A percentile compares a stretch with the other conserved stretches of the same genome.
phyloP scores from a whole-genome alignment of 1,140 invertebrate species.

The Sitophilus oryzae region DNA sequence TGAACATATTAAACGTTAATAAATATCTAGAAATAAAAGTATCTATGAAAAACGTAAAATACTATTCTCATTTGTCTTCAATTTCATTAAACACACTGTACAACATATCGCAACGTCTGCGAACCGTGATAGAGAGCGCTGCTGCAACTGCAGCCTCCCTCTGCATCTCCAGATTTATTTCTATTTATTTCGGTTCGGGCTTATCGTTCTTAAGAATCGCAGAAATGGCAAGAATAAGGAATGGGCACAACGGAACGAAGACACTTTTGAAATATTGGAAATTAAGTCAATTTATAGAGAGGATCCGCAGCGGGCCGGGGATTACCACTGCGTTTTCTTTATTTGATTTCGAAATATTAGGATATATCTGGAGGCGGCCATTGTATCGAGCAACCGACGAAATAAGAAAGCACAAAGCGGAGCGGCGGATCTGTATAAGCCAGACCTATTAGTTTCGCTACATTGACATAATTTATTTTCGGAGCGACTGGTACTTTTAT shows the following conservation, averaged over 20 bases:
- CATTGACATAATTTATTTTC: background rate
- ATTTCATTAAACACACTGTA: no score
- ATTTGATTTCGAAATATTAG: background rate
- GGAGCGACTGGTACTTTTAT: background rate
- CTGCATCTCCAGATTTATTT: constrained; percentile 12
- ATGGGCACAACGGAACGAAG: constrained; percentile 19
- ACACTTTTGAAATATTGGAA: constrained; percentile 25
- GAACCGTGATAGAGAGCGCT: no score
- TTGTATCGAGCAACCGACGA: background rate
- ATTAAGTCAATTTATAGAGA: constrained; percentile 26
- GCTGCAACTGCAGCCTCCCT: no score
- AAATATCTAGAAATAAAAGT: no score
- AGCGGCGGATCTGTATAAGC: no score
- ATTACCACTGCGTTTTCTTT: constrained; percentile 11
- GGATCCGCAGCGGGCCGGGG: constrained; percentile 17
- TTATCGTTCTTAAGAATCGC: constrained; percentile 22
- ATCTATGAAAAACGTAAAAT: no score
- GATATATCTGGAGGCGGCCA: no score
- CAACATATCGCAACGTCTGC: no score
- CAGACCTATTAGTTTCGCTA: background rate
- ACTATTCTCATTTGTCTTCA: no score
- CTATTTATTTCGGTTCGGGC: constrained; percentile 19
- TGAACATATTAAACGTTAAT: no score
- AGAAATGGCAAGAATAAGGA: constrained; percentile 17
- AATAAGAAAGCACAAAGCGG: background rate